A percentile compares a stretch with the other conserved stretches of the same genome.
These are phyloP conservation scores for Gallinago undulata DNA, from an alignment of 2,113 vertebrate species.

Conservation along the genomic window DNA sequence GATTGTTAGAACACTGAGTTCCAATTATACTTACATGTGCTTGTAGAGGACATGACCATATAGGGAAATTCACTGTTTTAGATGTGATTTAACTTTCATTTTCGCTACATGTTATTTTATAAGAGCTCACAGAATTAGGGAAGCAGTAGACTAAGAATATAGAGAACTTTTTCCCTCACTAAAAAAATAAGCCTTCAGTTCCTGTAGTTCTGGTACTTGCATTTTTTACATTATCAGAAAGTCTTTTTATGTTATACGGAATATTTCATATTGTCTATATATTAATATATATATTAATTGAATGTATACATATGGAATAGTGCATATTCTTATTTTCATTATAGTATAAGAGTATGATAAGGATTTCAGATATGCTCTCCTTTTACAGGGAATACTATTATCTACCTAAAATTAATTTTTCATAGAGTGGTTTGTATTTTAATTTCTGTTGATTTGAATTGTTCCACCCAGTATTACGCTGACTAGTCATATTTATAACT, in stretches of 20 bases:
- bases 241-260: not conserved
- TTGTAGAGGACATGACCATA: not conserved
- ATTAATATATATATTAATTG: not conserved
- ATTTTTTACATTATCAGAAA: not conserved
- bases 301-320: not conserved
- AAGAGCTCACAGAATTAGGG: not conserved
- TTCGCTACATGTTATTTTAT: not conserved
- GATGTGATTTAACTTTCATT: not conserved
- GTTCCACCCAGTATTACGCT: not conserved
- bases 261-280: not conserved
- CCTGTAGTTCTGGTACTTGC: not conserved
- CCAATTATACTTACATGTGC: not conserved
- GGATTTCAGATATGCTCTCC: not conserved
- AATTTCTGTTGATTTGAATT: not conserved
- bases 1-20: not conserved
- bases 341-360: not conserved
- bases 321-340: not conserved
- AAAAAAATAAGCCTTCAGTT: not conserved
- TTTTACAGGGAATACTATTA: not conserved
- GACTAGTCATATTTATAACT: not conserved
- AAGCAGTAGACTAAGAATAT: not conserved
- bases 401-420: not conserved
- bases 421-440: not conserved
- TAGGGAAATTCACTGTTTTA: not conserved
- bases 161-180: no score